Conservation (phyloP, 1,140 invertebrate species). For the Drosophila insularis region DNA sequence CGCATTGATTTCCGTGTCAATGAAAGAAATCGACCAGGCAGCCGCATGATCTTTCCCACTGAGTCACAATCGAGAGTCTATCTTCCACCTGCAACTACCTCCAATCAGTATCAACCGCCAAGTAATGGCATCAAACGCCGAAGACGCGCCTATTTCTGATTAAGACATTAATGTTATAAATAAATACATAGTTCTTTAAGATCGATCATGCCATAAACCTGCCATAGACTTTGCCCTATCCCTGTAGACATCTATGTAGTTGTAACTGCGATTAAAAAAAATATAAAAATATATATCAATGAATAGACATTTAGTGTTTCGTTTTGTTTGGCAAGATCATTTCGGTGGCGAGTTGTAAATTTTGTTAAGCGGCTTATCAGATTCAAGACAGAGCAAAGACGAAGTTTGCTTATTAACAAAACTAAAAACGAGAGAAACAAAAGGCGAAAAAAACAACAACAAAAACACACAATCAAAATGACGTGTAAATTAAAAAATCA, state of each 20-base stretch:
- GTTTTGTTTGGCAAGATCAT: constrained; percentile 13
- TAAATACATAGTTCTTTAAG: constrained; percentile 54
- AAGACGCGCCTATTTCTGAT: constrained; percentile 37
- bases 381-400: constrained; percentile 45
- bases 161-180: constrained; percentile 47
- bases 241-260: constrained; percentile 36
- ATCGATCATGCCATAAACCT: constrained; percentile 26
- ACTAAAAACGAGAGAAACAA: not conserved
- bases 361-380: constrained; percentile 68
- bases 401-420: constrained; percentile 32
- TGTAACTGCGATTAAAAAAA: constrained; percentile 54
- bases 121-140: constrained; percentile 1
- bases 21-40: constrained; percentile 43
- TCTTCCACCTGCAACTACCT: constrained; percentile 2
- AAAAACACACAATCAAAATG: constrained; percentile 37
- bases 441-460: not conserved
- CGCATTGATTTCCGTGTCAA: constrained; percentile 55
- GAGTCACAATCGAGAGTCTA: constrained; percentile 22
- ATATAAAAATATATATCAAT: constrained; percentile 28
- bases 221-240: constrained; percentile 1
- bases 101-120: constrained; percentile 16
- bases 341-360: constrained; percentile 43
- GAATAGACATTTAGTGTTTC: constrained; percentile 31
- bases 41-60: constrained; percentile 60
- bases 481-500: constrained; percentile 74